Evolutionary conservation across 2,888 invertebrate species (phyloP), one percentile per base, ranked within the genome.

Genomic region (Melinaea menophilus): DNA sequence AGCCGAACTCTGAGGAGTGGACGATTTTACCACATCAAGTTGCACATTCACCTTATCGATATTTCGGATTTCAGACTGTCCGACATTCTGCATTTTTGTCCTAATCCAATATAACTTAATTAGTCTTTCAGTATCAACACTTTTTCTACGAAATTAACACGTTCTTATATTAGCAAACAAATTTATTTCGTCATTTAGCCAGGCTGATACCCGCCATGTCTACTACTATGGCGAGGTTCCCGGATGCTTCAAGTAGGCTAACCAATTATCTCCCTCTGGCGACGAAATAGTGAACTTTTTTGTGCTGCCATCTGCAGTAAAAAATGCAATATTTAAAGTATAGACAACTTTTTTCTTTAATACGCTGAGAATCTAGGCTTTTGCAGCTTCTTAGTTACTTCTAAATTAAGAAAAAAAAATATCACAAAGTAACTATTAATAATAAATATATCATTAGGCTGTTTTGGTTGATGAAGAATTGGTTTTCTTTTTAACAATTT

Each of bases 51-150:
- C 93, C 93, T 93, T 94, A 92, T 94, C 94, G 92, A 94, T 93
- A 93, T 95, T 95, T 92, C 94, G 93, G 92, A 93, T 94, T 93
- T 95, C 95, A 93, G 94, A 93, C 93, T 94, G 94, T 94, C 94
- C 94, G 92, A 95, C 95, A 95, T 96, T 95, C 95, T 96, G 96
- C 96, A 96, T 96, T 94, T 95, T 95, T 94, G 92, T 93, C 93
- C 93, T 93, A 93, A 90, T 87, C 85, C 88, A 89, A 90, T 87
- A 83, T 81, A 90, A 84, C 88, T 88, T 88, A 89, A 85, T 86
- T 86, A 88, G 87, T 90, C 88, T 88, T 86, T 90, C 79, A 89
- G 87, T 88, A 88, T 86, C 84, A 88, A 90, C 90, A 90, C 90
- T 89, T 85, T 85, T 86, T 84, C 80, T 85, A 85, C 78, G 85